phyloP scores from a whole-genome alignment of 2,797 vertebrate genomes.

The Acrocephalus scirpaceus region DNA sequence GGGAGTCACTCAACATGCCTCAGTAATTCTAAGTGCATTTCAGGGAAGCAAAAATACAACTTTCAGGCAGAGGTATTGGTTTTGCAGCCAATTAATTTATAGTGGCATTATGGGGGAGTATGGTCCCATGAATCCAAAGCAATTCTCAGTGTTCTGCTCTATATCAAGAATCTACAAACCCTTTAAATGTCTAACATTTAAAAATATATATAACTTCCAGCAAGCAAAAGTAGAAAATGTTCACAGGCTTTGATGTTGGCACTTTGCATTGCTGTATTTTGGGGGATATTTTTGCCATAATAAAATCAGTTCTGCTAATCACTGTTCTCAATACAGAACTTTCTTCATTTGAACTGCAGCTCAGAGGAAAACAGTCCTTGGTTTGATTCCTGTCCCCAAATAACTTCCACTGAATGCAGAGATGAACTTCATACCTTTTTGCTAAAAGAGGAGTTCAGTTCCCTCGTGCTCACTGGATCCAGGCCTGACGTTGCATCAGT shows the following conservation, averaged over 20 bases:
- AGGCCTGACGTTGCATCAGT: background rate
- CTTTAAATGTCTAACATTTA: conserved; percentile 28
- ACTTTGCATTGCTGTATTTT: background rate
- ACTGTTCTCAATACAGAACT: background rate
- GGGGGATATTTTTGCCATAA: background rate
- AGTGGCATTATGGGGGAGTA: background rate
- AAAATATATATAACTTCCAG: background rate
- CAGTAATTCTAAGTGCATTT: background rate
- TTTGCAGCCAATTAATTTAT: background rate
- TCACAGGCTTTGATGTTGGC: conserved; percentile 12
- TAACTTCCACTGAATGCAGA: background rate
- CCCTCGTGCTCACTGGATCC: background rate
- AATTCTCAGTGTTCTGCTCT: background rate
- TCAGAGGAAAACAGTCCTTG: background rate
- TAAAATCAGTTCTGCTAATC: conserved; percentile 30
- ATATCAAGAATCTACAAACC: background rate
- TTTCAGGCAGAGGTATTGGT: conserved; percentile 1
- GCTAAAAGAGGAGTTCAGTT: background rate
- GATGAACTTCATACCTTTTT: background rate
- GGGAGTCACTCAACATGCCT: background rate
- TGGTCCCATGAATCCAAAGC: background rate
- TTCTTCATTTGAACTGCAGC: background rate
- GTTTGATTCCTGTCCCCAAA: conserved; percentile 19
- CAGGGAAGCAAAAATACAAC: background rate
- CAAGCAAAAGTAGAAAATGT: background rate